Evolutionary conservation across 2,888 invertebrate species (phyloP).

Genomic region (Acanthopleura granulata): DNA sequence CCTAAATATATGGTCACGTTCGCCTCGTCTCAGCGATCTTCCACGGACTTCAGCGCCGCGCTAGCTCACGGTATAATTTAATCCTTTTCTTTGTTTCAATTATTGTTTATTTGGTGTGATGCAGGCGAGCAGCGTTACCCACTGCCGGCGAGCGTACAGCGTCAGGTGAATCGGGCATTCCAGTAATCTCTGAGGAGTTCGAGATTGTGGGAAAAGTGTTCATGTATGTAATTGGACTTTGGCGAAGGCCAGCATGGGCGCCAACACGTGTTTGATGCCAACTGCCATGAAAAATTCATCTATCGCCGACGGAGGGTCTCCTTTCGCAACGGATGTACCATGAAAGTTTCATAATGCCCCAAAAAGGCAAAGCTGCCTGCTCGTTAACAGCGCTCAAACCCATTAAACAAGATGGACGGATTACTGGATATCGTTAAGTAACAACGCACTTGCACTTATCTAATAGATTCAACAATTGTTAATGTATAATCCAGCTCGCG

Average conservation of each 20-base stretch:
- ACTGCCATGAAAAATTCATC: constrained; percentile 8
- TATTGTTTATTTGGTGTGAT: too few species aligned
- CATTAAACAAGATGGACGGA: constrained; percentile 5
- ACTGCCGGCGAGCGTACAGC: too few species aligned
- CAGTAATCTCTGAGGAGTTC: too few species aligned
- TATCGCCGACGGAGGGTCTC: neutral
- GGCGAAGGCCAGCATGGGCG: neutral
- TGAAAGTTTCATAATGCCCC: neutral
- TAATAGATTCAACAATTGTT: constrained; percentile 10
- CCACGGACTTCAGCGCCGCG: too few species aligned
- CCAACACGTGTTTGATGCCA: constrained; percentile 5
- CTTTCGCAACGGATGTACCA: neutral
- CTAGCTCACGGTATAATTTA: too few species aligned
- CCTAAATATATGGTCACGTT: neutral
- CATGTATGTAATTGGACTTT: too few species aligned
- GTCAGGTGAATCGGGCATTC: too few species aligned
- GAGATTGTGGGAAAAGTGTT: too few species aligned
- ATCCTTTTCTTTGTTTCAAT: too few species aligned
- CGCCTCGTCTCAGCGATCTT: neutral
- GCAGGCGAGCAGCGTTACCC: too few species aligned
- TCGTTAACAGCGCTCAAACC: neutral
- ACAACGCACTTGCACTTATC: neutral
- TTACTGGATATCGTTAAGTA: neutral
- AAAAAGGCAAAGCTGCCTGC: neutral
- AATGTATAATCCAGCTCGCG: neutral